phyloP scores from a whole-genome alignment of 2,797 vertebrate genomes.

The Clarias fuscus region DNA sequence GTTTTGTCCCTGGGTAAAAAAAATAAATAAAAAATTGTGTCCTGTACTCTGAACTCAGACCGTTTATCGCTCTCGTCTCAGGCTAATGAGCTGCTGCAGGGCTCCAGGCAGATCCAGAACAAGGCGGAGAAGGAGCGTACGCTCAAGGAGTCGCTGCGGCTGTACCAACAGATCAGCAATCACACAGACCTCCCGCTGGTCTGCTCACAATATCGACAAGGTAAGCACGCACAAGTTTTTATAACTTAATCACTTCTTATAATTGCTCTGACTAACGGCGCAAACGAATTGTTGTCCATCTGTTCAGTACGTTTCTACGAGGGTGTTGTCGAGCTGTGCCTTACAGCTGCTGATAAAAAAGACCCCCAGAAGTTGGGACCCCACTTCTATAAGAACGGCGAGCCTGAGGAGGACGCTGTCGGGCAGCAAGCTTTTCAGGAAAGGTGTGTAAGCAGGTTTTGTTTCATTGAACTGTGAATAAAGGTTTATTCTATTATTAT shows the following conservation, averaged over 20 bases:
- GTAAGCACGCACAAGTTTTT: slow-evolving; percentile 62
- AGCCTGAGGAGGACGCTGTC: slow-evolving; percentile 89
- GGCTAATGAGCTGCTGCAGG: slow-evolving; percentile 96
- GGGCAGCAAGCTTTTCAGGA: slow-evolving; percentile 95
- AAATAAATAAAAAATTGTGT: neutral
- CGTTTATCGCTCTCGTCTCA: slow-evolving; percentile 52
- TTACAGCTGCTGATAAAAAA: slow-evolving; percentile 94
- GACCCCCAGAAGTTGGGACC: slow-evolving; percentile 94
- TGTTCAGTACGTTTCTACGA: slow-evolving; percentile 92
- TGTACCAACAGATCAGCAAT: slow-evolving; percentile 96
- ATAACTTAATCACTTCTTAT: too few relatives aligned
- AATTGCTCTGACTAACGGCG: too few relatives aligned
- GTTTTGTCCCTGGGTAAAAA: neutral
- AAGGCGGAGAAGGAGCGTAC: slow-evolving; percentile 89
- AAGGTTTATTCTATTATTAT: neutral
- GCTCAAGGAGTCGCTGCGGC: slow-evolving; percentile 87
- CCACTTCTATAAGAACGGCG: slow-evolving; percentile 96
- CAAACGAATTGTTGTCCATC: neutral
- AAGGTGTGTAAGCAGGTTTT: slow-evolving; percentile 68
- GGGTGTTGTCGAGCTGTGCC: slow-evolving; percentile 92
- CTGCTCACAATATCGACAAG: slow-evolving; percentile 94
- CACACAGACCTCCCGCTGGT: slow-evolving; percentile 92
- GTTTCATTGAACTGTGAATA: neutral
- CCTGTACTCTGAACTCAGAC: neutral
- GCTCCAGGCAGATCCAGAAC: slow-evolving; percentile 88